Evolutionary conservation across 2,888 invertebrate genomes (phyloP), one percentile per base, ranked within the genome.

Genomic region (Cerastoderma edule): DNA sequence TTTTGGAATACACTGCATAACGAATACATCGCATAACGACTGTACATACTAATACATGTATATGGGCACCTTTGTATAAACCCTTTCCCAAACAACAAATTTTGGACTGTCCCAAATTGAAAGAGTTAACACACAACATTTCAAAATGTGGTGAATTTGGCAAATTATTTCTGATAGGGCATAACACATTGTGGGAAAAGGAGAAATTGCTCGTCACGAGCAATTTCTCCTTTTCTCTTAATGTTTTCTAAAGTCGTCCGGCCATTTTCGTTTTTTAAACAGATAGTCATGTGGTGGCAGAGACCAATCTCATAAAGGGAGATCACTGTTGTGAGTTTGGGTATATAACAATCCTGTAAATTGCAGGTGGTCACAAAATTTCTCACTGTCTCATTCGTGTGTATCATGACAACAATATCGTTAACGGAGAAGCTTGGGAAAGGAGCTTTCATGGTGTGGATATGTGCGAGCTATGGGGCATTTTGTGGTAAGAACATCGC

Each of bases 391-490:
- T 50, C 33, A 16, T 72, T 80, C 48, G 67, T 70, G 2, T 53
- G 67, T 33, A 46, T 80, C 32, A 53, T 63, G 16, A 66, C 71
- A 30, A 80, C 80, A 10, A 67, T 80, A 4, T 19, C 72, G 16
- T 32, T 60, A 10, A 74, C 76, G 50, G 80, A 80, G 63, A 57
- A 67, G 5, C 24, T 71, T 19, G 76, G 76, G 19, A 74, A 76
- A 50, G 60, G 35, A 53, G 70, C 68, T 6, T 80, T 74, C 53
- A 44, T 80, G n/a, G n/a, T 80, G 22, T 80, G 80, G 80, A 73
- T 80, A 19, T 76, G 80, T 65, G 68, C 48, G 4, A 39, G 68
- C 13, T 80, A 80, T 71, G 67, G 35, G 4, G 67, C 63, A 4
- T 73, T 64, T 24, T 76, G 71, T 57, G 75, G 79, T 76, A 48